phyloP scores from a whole-genome alignment of 2,113 vertebrate genomes.

The Brachirus orientalis region DNA sequence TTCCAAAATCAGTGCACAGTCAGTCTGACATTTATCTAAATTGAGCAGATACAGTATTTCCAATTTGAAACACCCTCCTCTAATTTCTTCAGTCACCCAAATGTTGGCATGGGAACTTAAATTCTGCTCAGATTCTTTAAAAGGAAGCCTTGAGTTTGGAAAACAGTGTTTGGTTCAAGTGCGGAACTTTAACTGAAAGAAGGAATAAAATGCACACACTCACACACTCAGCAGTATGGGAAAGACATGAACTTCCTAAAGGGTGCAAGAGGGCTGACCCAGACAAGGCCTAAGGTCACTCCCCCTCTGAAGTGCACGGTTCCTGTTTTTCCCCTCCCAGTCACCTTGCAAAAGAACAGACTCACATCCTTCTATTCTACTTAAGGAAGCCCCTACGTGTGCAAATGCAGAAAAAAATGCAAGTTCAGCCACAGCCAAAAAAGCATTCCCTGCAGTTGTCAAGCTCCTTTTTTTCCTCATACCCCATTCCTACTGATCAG shows the following conservation, averaged over 20 bases:
- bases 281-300: slow-evolving; percentile 56
- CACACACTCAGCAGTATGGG: slow-evolving; percentile 41
- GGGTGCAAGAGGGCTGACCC: slow-evolving; percentile 45
- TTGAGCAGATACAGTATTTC: slow-evolving; percentile 35
- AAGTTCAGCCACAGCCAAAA: slow-evolving; percentile 53
- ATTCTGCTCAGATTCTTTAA: slow-evolving; percentile 58
- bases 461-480: slow-evolving; percentile 1
- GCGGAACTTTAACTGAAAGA: slow-evolving; percentile 15
- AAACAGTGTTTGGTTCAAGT: slow-evolving; percentile 47
- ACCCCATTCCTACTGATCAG: too few species aligned
- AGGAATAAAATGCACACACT: neutral
- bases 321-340: slow-evolving; percentile 79
- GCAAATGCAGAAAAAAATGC: slow-evolving; percentile 64
- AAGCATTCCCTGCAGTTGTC: slow-evolving; percentile 44
- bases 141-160: slow-evolving; percentile 52
- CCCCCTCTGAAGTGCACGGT: slow-evolving; percentile 56
- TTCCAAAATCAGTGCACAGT: too few species aligned
- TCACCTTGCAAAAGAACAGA: slow-evolving; percentile 67
- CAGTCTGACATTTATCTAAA: too few species aligned
- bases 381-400: slow-evolving; percentile 71
- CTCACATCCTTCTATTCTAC: slow-evolving; percentile 83
- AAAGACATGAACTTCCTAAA: slow-evolving; percentile 59
- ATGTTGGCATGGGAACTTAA: slow-evolving; percentile 41
- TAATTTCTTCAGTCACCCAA: slow-evolving; percentile 61
- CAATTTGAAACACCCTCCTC: slow-evolving; percentile 49